Base-by-base conservation (phyloP, 2,113 vertebrate genomes). In the Nothoprocta pentlandii region DNA sequence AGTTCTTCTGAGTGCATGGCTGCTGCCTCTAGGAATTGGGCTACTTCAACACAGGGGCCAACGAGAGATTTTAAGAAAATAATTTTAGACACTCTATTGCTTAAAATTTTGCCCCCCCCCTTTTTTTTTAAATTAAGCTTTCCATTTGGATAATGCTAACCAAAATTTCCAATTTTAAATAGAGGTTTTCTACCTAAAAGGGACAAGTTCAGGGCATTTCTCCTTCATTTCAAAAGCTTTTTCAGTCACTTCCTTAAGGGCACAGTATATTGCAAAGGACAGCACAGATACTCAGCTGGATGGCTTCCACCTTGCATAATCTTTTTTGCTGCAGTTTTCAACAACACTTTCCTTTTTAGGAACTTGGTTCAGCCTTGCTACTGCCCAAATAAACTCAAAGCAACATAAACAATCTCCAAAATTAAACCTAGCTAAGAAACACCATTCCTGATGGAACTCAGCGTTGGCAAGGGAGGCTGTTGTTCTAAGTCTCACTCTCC, bases 341-440 rank as follows among this genome's bases (percentile, higher is more conserved):
- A 87, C 77, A 82, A 77, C 17, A 12, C 77, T 93, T 92, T 87
- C 92, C 83, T 92, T 95, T 96, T 91, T 69, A 87, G 93, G 95
- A 88, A 95, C 87, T 80, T 36, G 46, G 85, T 83, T 74, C 64
- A 58, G 26, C 54, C 90, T 71, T 92, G 67, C 58, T 68, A 93
- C 76, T 86, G 56, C 80, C 86, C 42, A 96, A 97, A 95, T 79
- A 94, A 94, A 96, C 78, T 87, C 67, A 80, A 64, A 95, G 80
- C 75, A 78, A 90, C 12, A 68, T 71, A 85, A 97, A 92, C 86
- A 96, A 89, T 54, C 47, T 82, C 46, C 80, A 71, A 87, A 96
- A 95, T 70, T 87, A 91, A 94, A 83, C n/a, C 51, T 80, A 93
- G 91, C 85, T 76, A 89, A 92, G 91, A 87, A 95, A 84, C 42